These are phyloP conservation scores for Parochlus steinenii DNA, from an alignment of 2,888 invertebrate genomes.

Conservation along the genomic window DNA sequence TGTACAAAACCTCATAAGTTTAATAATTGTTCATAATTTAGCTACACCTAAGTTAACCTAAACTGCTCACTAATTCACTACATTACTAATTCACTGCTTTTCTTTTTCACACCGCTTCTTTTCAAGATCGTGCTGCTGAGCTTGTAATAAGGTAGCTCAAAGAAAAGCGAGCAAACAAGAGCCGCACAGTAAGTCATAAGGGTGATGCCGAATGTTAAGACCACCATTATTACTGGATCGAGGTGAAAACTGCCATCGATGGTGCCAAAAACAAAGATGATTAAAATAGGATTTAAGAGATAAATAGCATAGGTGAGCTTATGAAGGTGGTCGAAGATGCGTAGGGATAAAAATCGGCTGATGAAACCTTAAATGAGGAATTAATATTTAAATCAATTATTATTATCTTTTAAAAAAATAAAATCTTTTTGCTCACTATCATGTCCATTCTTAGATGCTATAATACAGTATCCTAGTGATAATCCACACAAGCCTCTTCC, in stretches of 20 bases:
- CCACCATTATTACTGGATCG: conserved; percentile 29
- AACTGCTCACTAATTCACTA: too few relatives aligned
- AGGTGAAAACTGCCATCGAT: conserved; percentile 26
- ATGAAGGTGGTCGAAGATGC: conserved; percentile 31
- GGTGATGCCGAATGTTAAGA: conserved; percentile 24
- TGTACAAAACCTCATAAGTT: too few relatives aligned
- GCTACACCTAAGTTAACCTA: too few relatives aligned
- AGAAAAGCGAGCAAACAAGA: conserved; percentile 24
- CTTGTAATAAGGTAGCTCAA: conserved; percentile 27
- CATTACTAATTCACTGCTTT: too few relatives aligned
- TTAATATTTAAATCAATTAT: conserved; percentile 5
- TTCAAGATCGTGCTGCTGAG: conserved; percentile 19
- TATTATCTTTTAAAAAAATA: conserved; percentile 2
- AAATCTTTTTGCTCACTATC: conserved; percentile 27
- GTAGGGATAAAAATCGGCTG: conserved; percentile 23
- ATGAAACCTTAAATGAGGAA: conserved; percentile 25
- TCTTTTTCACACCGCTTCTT: too few relatives aligned
- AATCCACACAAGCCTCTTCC: conserved; percentile 36
- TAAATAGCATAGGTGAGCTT: conserved; percentile 40
- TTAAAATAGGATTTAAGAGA: conserved; percentile 38
- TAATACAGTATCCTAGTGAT: conserved; percentile 37
- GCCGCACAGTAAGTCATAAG: conserved; percentile 25
- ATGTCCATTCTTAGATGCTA: conserved; percentile 37
- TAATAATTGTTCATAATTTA: too few relatives aligned
- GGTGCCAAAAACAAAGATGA: conserved; percentile 31